These are phyloP conservation scores for Eublepharis macularius DNA, from an alignment of 2,113 vertebrate species.

Conservation along the genomic window DNA sequence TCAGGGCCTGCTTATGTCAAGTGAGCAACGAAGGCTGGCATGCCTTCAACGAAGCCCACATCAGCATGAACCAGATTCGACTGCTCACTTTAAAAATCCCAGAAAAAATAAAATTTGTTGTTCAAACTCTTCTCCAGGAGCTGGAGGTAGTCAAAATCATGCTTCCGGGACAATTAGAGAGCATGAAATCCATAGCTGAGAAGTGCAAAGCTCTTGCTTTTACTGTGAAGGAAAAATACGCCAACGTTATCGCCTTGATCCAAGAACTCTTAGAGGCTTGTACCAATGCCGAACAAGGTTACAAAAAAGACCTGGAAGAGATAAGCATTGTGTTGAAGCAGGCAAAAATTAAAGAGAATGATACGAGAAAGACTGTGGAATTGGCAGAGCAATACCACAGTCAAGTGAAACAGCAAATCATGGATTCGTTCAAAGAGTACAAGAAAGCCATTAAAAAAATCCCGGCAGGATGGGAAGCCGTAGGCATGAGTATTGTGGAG, in stretches of 20 bases:
- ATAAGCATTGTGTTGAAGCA: constrained; percentile 1
- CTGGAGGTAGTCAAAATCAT: constrained; percentile 18
- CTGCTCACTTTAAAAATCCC: constrained; percentile 45
- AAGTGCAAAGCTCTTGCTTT: constrained; percentile 20
- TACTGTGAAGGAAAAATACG: constrained; percentile 7
- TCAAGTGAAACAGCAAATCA: neutral
- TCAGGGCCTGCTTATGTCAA: constrained; percentile 45
- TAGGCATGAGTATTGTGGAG: constrained; percentile 32
- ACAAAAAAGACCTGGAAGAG: neutral
- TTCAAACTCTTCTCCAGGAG: constrained; percentile 49
- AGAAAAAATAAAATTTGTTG: constrained; percentile 31
- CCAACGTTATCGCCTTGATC: constrained; percentile 15
- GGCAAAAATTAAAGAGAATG: neutral
- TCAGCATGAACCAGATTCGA: constrained; percentile 62
- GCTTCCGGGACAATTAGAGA: constrained; percentile 48
- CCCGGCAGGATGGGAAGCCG: constrained; percentile 24
- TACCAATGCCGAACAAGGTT: constrained; percentile 5
- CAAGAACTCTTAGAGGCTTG: constrained; percentile 38
- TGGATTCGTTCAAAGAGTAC: neutral
- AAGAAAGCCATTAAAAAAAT: constrained; percentile 1
- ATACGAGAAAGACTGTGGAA: neutral
- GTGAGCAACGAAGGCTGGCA: constrained; percentile 56
- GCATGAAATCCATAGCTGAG: constrained; percentile 40
- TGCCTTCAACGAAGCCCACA: constrained; percentile 43
- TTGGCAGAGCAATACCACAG: neutral